Conservation (phyloP, 2,113 vertebrate genomes). For the Oxyura jamaicensis region DNA sequence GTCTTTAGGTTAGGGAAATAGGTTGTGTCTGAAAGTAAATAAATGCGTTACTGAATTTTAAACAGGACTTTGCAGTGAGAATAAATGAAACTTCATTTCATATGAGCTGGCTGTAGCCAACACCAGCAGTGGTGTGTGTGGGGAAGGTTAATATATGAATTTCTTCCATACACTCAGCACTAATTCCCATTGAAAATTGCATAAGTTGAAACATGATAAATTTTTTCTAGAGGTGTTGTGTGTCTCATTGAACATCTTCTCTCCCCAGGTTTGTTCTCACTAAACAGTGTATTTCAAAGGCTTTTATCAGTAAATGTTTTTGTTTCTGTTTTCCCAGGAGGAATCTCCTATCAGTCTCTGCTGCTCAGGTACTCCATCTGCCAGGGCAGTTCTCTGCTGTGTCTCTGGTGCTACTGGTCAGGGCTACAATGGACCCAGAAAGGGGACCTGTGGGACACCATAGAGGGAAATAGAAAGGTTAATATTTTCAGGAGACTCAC, state of each 20-base stretch:
- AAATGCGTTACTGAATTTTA: background rate
- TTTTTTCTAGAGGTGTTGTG: background rate
- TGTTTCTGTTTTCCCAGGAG: background rate
- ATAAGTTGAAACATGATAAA: background rate
- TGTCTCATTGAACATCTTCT: background rate
- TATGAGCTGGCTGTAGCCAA: background rate
- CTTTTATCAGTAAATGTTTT: background rate
- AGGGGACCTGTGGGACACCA: background rate
- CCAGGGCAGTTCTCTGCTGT: background rate
- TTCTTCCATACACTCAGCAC: background rate
- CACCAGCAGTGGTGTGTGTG: background rate
- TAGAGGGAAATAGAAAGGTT: accelerated
- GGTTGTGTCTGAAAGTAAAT: conserved; percentile 1
- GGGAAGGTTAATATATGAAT: background rate
- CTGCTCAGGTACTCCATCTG: background rate
- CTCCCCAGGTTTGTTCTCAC: background rate
- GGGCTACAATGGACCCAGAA: background rate
- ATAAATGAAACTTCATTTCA: conserved; percentile 39
- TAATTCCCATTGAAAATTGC: background rate
- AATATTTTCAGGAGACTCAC: background rate
- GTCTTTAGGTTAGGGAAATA: conserved; percentile 20
- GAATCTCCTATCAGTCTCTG: background rate
- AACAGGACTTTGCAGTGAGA: conserved; percentile 22
- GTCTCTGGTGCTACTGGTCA: background rate
- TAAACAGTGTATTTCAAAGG: background rate